A percentile compares a stretch with the other conserved stretches of the same genome.
These are phyloP conservation scores for Etheostoma perlongum DNA, from an alignment of 2,797 vertebrate genomes.

Conservation along the genomic window DNA sequence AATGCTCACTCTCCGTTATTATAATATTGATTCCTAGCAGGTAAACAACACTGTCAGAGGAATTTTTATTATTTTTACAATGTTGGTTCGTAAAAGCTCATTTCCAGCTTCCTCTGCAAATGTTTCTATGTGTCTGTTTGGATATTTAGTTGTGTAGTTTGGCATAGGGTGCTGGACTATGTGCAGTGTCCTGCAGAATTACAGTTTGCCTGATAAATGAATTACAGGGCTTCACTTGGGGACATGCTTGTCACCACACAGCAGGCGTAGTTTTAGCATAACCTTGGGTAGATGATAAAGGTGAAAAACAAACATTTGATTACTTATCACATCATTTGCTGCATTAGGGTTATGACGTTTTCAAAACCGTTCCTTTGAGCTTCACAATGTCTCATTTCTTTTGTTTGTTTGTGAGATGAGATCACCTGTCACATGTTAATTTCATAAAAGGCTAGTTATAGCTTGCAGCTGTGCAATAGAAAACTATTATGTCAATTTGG, in stretches of 20 bases:
- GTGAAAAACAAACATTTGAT: neutral
- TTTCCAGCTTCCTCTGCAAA: conserved; percentile 72
- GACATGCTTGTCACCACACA: conserved; percentile 10
- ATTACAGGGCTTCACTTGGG: neutral
- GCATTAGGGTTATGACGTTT: conserved; percentile 3
- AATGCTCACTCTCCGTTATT: conserved; percentile 77
- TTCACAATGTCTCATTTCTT: conserved; percentile 24
- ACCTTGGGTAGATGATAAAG: neutral
- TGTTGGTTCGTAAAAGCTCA: conserved; percentile 72
- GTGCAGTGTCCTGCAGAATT: conserved; percentile 10
- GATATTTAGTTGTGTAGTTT: conserved; percentile 24
- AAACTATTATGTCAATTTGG: conserved; percentile 59
- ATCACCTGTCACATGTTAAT: conserved; percentile 56
- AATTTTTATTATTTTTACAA: conserved; percentile 81
- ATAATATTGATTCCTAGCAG: conserved; percentile 81
- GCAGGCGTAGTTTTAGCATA: neutral
- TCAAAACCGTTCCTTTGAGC: conserved; percentile 15
- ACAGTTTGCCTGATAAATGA: conserved; percentile 7
- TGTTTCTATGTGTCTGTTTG: conserved; percentile 34
- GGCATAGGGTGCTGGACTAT: neutral
- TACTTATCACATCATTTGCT: conserved; percentile 4
- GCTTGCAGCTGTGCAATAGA: conserved; percentile 57
- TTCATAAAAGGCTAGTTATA: conserved; percentile 51
- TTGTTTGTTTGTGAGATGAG: conserved; percentile 20
- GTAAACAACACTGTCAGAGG: conserved; percentile 75